These are phyloP conservation scores for Acronicta alni DNA, from an alignment of 2,888 invertebrate genomes.

Conservation along the genomic window DNA sequence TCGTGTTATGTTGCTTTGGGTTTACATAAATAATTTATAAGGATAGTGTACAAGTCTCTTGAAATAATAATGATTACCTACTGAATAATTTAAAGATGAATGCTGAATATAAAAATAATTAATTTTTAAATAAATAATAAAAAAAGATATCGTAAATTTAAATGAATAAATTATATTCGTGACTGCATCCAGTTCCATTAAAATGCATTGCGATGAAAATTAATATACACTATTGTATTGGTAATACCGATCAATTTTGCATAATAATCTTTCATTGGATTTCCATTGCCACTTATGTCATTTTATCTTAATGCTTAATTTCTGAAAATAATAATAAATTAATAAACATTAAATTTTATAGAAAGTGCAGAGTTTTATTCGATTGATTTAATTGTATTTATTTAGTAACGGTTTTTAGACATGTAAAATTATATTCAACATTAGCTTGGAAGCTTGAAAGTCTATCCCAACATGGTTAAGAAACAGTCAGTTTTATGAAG, in stretches of 20 bases:
- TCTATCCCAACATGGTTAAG: no score
- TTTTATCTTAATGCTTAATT: constrained; percentile 1
- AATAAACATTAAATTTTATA: no score
- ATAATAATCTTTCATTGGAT: constrained; percentile 12
- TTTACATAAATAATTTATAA: no score
- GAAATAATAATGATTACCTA: neutral
- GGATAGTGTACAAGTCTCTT: no score
- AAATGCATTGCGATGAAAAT: constrained; percentile 20
- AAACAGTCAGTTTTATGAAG: no score
- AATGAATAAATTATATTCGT: constrained; percentile 7
- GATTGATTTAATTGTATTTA: no score
- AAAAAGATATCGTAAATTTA: neutral
- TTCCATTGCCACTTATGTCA: neutral
- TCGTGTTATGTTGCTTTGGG: no score
- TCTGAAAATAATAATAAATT: neutral
- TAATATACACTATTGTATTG: constrained; percentile 5
- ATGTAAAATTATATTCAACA: no score
- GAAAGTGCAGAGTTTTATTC: no score
- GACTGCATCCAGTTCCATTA: neutral
- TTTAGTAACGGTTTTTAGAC: no score
- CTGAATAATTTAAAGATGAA: neutral
- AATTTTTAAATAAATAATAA: no score
- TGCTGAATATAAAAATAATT: neutral
- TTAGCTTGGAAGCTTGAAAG: no score
- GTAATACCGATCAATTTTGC: constrained; percentile 11